These are phyloP conservation scores for Micrastur ruficollis DNA, from an alignment of 2,797 vertebrate genomes.

Conservation along the genomic window DNA sequence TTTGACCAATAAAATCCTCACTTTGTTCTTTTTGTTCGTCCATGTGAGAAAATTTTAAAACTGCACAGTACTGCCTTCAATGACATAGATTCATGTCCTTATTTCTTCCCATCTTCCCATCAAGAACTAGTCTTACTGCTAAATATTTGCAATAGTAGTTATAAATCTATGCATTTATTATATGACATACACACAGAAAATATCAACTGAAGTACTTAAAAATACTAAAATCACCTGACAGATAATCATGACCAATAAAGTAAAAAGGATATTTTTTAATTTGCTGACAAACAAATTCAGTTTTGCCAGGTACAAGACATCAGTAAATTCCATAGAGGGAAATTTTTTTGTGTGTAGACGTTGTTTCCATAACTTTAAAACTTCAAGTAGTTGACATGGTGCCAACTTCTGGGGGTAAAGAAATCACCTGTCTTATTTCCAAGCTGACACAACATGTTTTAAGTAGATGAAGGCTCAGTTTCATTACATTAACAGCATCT, in stretches of 20 bases:
- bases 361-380: conserved; percentile 77
- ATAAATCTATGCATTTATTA: background rate
- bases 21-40: background rate
- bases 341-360: background rate
- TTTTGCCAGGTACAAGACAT: background rate
- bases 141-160: background rate
- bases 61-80: background rate
- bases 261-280: background rate
- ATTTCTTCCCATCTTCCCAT: background rate
- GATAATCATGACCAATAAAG: background rate
- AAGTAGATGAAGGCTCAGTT: conserved; percentile 83
- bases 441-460: conserved; percentile 83
- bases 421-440: conserved; percentile 76
- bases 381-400: conserved; percentile 75
- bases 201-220: background rate
- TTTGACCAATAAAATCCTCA: background rate
- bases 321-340: background rate
- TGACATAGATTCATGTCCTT: background rate
- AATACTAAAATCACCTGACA: background rate
- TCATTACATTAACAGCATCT: conserved; percentile 87
- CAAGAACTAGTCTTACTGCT: background rate
- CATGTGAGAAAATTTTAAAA: background rate
- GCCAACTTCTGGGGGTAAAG: conserved; percentile 67
- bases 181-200: background rate
- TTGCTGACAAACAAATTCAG: background rate